Conservation (phyloP, 2,113 vertebrate genomes). For the Meles meles region DNA sequence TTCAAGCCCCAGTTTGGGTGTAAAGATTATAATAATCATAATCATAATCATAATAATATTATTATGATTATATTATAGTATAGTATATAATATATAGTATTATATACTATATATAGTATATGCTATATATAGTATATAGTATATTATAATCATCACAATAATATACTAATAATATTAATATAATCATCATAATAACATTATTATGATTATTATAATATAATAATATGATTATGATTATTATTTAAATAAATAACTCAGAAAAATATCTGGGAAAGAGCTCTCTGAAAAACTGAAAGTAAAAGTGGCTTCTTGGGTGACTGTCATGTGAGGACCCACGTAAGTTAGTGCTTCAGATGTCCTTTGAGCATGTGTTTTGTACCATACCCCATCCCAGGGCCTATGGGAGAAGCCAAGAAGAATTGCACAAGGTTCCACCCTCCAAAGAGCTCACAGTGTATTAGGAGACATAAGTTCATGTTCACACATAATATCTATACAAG, state of each 20-base stretch:
- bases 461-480: not conserved
- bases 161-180: too few relatives aligned
- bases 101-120: too few relatives aligned
- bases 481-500: not conserved
- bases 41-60: too few relatives aligned
- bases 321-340: not conserved
- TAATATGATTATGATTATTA: too few relatives aligned
- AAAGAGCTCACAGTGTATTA: not conserved
- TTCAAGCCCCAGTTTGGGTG: not conserved
- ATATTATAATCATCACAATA: not conserved
- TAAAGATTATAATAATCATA: not conserved
- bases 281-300: not conserved
- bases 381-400: not conserved
- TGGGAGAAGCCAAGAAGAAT: not conserved
- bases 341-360: not conserved
- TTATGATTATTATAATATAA: too few relatives aligned
- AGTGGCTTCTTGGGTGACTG: not conserved
- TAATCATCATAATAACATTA: too few relatives aligned
- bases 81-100: too few relatives aligned
- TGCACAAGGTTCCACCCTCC: not conserved
- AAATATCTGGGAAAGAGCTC: not conserved
- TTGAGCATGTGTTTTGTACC: not conserved
- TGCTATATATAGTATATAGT: too few relatives aligned
- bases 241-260: not conserved
- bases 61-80: too few relatives aligned